A percentile compares a stretch with the other conserved stretches of the same genome.
Evolutionary conservation across 2,888 invertebrate genomes (phyloP).

Genomic region (Alviniconcha strummeri): DNA sequence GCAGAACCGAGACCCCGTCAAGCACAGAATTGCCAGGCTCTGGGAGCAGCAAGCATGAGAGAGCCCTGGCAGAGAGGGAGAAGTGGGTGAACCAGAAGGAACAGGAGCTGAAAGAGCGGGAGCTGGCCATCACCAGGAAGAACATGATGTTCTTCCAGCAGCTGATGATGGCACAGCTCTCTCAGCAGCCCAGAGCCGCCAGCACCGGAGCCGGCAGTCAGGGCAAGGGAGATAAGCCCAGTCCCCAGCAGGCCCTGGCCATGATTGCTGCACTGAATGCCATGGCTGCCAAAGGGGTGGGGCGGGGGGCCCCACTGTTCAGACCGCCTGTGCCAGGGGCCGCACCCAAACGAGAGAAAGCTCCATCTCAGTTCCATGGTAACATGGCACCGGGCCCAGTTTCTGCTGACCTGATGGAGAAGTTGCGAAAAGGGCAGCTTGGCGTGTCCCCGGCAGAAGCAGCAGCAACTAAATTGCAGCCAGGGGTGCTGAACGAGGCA

Average conservation of each 20-base stretch:
- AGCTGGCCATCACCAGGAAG: slow-evolving; percentile 24
- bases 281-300: background rate
- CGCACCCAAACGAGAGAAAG: too few species aligned
- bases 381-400: too few species aligned
- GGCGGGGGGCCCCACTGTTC: background rate
- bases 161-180: slow-evolving; percentile 15
- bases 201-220: background rate
- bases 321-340: background rate
- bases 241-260: slow-evolving; percentile 7
- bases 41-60: background rate
- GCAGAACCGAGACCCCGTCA: too few species aligned
- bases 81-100: slow-evolving; percentile 7
- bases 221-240: slow-evolving; percentile 4
- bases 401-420: too few species aligned
- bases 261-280: background rate
- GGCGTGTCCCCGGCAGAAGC: too few species aligned
- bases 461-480: too few species aligned
- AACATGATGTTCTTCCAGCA: slow-evolving; percentile 22
- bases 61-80: background rate
- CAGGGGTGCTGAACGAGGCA: too few species aligned
- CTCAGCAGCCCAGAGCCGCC: background rate
- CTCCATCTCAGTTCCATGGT: too few species aligned
- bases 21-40: background rate
- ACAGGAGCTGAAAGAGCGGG: slow-evolving; percentile 29
- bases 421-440: too few species aligned